Conservation (phyloP, 2,113 vertebrate species). For the Amia ocellicauda region DNA sequence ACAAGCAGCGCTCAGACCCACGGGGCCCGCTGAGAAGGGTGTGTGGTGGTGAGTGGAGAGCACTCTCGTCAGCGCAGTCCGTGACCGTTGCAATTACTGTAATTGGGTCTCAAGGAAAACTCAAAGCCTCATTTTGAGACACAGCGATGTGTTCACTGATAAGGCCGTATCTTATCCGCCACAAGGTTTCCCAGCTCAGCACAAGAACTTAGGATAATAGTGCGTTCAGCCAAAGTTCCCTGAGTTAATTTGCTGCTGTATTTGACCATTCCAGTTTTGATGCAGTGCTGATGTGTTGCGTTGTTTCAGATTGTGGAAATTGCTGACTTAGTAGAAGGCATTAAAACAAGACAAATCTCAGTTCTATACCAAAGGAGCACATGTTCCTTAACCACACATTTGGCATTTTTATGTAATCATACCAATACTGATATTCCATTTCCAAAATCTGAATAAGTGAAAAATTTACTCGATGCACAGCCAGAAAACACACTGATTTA, state of each 20-base stretch:
- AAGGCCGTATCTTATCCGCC: background rate
- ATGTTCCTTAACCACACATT: too few relatives aligned
- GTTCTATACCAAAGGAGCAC: too few relatives aligned
- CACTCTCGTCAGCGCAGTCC: background rate
- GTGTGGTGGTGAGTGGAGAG: background rate
- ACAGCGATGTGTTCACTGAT: background rate
- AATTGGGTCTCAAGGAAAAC: background rate
- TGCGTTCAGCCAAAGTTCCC: background rate
- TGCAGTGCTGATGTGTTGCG: too few relatives aligned
- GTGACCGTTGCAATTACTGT: background rate
- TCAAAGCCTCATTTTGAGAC: background rate
- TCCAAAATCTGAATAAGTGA: too few relatives aligned
- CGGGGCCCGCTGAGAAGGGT: too few relatives aligned
- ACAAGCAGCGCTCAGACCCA: background rate
- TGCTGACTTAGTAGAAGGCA: too few relatives aligned
- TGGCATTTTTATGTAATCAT: too few relatives aligned
- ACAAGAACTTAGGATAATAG: background rate
- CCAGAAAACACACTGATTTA: constrained; percentile 21
- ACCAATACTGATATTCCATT: too few relatives aligned
- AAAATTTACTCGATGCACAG: background rate
- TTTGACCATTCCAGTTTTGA: background rate
- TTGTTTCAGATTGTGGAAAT: background rate
- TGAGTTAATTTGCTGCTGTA: background rate
- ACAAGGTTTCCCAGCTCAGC: too few relatives aligned
- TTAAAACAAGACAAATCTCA: too few relatives aligned